Base-by-base conservation (phyloP, 2,113 vertebrate species). In the Rhynchomys soricoides region DNA sequence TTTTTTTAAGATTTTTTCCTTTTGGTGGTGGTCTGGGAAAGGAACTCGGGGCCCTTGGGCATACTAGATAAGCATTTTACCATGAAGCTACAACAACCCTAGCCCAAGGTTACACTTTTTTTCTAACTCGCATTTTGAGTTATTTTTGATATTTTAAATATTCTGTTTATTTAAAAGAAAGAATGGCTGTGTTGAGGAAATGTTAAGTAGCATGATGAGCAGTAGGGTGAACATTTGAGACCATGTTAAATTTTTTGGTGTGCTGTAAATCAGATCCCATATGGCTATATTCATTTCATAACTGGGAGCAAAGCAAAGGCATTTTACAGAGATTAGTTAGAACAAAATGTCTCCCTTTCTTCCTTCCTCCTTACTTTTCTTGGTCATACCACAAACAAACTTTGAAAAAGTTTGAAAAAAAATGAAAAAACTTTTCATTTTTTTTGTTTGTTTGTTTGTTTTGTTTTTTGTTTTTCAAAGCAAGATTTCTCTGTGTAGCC, bases 61-160 rank as follows among this genome's bases (percentile, higher is more conserved):
- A 59, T 7, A 21, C 70, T 43, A 73, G 50, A 55, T 57, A 85
- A 59, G 7, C 34, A 70, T 22, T 78, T 78, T 50, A 70, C 19
- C 6, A 50, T 6, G 21, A 66, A 52, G 8, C 13, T 87, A 12
- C 77, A 71, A 40, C 45, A 70, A 21, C 37, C 31, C 45, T 37
- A 68, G 45, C 21, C 9, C 86, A 55, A 55, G 7, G 66, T 26
- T 71, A 40, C 13, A 55, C 22, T 88, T 71, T 79, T 57, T 55
- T 70, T 82, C 12, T 94, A 64, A 15, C 66, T 79, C 37, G 86
- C 34, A 93, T 91, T 93, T 96, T 81, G 68, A 89, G 45, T 89
- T 89, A 92, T 93, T 94, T 78, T 77, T 59, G 73, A 40, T 93
- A 83, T 83, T 93, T 94, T 96, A 95, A 95, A 9, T 8, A 37